A percentile compares a stretch with the other conserved stretches of the same genome.
Conservation (phyloP, 1,140 invertebrate species). For the Goniozus legneri region DNA sequence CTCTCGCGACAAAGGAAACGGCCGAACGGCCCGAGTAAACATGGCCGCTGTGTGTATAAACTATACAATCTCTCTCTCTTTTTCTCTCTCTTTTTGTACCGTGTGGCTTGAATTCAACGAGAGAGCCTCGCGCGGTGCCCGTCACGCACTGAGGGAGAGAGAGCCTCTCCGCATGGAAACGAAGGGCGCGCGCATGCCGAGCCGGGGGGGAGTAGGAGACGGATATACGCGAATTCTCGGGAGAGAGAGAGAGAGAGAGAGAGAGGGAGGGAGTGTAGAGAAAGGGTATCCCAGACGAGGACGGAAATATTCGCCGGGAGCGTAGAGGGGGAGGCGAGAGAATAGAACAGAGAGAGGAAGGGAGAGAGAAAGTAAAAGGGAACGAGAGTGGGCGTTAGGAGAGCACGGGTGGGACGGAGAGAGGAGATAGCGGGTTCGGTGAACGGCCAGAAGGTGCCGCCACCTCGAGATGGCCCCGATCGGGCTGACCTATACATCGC, state of each 20-base stretch:
- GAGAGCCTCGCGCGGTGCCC: no score
- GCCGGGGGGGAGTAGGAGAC: constrained; percentile 3
- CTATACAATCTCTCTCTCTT: neutral
- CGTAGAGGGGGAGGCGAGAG: neutral
- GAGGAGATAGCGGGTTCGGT: neutral
- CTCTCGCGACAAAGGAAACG: constrained; percentile 13
- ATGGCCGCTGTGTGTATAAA: constrained; percentile 28
- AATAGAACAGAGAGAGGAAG: neutral
- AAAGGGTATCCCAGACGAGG: no score
- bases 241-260: constrained; percentile 9
- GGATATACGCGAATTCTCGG: constrained; percentile 1
- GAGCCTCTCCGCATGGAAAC: constrained; percentile 26
- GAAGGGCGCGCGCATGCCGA: constrained; percentile 22
- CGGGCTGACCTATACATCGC: no score
- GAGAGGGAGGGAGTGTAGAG: constrained; percentile 9
- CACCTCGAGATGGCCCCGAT: no score
- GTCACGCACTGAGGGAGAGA: constrained; percentile 36
- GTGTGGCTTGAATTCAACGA: constrained; percentile 21
- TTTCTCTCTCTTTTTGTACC: constrained; percentile 1
- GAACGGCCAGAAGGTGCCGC: no score
- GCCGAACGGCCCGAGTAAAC: constrained; percentile 19
- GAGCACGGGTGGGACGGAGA: neutral
- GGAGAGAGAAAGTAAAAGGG: constrained; percentile 1
- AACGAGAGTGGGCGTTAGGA: neutral
- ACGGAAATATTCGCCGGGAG: no score